These are phyloP conservation scores for Apus apus DNA, from an alignment of 2,113 vertebrate species.

Conservation along the genomic window DNA sequence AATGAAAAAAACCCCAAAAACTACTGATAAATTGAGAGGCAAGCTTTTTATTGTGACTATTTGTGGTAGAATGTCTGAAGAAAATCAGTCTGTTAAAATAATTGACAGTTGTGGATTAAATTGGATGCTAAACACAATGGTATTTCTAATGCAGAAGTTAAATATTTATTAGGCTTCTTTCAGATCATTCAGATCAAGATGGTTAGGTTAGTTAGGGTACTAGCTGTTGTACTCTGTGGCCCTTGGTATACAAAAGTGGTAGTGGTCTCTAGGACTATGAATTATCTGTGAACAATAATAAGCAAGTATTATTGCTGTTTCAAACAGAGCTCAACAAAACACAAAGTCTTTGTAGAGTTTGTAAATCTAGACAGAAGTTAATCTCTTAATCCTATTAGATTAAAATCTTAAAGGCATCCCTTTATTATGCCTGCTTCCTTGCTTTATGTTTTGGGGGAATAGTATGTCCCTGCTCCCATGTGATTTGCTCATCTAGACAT, in stretches of 20 bases:
- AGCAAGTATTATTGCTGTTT: background rate
- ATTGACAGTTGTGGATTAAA: background rate
- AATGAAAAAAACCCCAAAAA: too few relatives aligned
- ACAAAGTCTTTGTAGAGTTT: background rate
- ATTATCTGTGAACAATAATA: background rate
- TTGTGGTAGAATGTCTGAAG: background rate
- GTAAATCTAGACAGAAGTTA: background rate
- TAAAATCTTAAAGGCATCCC: background rate
- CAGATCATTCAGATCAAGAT: background rate
- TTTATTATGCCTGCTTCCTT: background rate
- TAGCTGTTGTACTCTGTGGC: background rate
- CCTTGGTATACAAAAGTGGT: background rate
- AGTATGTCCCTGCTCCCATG: background rate
- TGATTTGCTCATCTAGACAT: background rate
- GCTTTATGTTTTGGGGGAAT: background rate
- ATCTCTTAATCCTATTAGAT: background rate
- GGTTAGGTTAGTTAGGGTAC: background rate
- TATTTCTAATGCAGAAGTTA: background rate
- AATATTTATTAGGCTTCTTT: background rate
- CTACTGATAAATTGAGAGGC: background rate
- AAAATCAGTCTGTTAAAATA: background rate
- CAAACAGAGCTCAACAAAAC: background rate
- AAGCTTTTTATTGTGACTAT: background rate
- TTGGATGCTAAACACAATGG: background rate
- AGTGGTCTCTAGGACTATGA: background rate